Evolutionary conservation across 2,113 vertebrate genomes (phyloP).

Genomic region (Cyanoderma ruficeps): DNA sequence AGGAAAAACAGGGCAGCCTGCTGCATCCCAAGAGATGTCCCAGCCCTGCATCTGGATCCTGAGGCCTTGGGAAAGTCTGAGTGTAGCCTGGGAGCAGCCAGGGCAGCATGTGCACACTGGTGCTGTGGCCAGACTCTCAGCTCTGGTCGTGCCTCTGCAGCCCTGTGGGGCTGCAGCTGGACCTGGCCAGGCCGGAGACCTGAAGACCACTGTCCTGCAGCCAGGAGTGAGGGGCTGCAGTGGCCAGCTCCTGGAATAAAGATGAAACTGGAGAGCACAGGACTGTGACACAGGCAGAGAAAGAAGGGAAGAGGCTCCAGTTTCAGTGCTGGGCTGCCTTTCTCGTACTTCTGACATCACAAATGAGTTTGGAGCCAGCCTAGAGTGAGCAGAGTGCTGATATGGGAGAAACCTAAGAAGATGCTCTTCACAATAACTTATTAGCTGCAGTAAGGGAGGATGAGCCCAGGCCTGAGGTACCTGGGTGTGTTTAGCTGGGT

Average conservation of each 20-base stretch:
- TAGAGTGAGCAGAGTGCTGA: not conserved
- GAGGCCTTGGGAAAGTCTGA: not conserved
- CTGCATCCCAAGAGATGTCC: not conserved
- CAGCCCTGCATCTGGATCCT: not conserved
- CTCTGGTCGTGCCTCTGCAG: not conserved
- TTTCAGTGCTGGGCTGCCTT: not conserved
- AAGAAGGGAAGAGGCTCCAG: not conserved
- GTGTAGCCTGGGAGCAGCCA: rapidly evolving
- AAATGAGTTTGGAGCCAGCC: not conserved
- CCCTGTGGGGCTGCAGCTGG: rapidly evolving
- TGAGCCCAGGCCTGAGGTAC: not conserved
- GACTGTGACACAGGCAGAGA: not conserved
- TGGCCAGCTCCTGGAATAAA: not conserved
- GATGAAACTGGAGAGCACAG: not conserved
- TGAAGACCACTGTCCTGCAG: not conserved
- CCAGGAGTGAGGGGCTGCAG: rapidly evolving
- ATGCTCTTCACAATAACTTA: not conserved
- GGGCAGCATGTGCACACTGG: rapidly evolving
- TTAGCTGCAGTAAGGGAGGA: not conserved
- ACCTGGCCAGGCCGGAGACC: not conserved
- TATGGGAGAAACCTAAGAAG: not conserved
- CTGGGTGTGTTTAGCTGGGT: not conserved
- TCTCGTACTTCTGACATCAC: not conserved
- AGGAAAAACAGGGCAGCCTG: not conserved
- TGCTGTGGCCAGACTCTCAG: rapidly evolving